A percentile compares a stretch with the other conserved stretches of the same genome.
These are phyloP conservation scores for Leptonema lineaticorne DNA, from an alignment of 1,140 invertebrate species.

Conservation along the genomic window DNA sequence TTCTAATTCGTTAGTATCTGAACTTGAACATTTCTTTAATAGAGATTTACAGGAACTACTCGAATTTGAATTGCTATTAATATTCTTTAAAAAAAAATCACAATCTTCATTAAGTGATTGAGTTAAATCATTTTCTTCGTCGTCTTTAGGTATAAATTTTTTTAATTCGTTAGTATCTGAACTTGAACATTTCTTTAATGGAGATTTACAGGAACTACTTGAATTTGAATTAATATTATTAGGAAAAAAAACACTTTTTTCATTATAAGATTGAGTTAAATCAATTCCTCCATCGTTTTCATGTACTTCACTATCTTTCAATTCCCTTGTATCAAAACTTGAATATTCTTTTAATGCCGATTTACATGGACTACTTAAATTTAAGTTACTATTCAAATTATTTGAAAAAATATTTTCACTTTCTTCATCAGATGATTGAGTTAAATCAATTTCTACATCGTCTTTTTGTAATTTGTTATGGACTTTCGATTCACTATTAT, in stretches of 20 bases:
- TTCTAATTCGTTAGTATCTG: background rate
- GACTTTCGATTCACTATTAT: slow-evolving; percentile 7
- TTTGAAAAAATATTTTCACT: background rate
- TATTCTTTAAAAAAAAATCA: background rate
- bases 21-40: too few species aligned
- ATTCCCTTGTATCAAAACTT: too few species aligned
- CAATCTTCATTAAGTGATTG: background rate
- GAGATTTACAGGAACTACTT: too few species aligned
- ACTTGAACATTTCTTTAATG: too few species aligned
- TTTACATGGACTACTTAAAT: background rate
- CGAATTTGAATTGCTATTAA: background rate
- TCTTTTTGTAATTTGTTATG: too few species aligned
- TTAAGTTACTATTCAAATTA: background rate
- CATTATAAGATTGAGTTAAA: background rate
- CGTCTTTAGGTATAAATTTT: background rate
- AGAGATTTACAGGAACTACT: too few species aligned
- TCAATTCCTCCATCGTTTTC: too few species aligned
- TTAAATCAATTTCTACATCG: background rate
- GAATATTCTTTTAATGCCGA: background rate
- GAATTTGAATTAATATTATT: background rate
- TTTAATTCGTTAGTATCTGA: background rate
- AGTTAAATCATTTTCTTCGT: background rate
- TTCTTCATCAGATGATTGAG: slow-evolving; percentile 1
- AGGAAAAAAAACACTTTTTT: background rate
- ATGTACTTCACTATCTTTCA: too few species aligned